These are phyloP conservation scores for Amblyopsis hoosieri DNA, from an alignment of 2,797 vertebrate genomes.

Conservation along the genomic window DNA sequence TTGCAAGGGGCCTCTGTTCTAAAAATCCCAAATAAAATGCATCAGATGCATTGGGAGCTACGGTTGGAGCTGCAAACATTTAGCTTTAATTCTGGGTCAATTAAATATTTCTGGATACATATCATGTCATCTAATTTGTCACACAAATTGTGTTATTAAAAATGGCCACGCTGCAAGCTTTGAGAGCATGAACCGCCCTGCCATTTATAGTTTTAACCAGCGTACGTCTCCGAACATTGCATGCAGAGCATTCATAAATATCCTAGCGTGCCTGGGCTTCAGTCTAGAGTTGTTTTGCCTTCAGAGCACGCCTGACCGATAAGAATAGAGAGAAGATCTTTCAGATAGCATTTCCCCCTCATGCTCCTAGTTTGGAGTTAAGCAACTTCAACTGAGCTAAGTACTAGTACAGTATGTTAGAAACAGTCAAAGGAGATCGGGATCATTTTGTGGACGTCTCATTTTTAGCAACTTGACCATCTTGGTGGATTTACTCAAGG, in stretches of 20 bases:
- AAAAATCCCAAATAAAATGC: constrained; percentile 8
- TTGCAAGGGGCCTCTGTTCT: constrained; percentile 14
- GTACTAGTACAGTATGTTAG: not conserved
- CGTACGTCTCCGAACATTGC: constrained; percentile 30
- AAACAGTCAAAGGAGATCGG: constrained; percentile 29
- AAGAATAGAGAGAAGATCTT: constrained; percentile 50
- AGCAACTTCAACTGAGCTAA: constrained; percentile 21
- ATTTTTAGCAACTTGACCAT: not conserved
- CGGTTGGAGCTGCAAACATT: constrained; percentile 9
- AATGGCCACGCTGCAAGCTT: not conserved
- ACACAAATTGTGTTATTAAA: constrained; percentile 13
- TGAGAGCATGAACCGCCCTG: not conserved
- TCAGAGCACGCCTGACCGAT: constrained; percentile 52
- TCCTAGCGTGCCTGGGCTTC: constrained; percentile 47
- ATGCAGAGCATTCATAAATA: constrained; percentile 56
- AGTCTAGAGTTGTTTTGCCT: constrained; percentile 63
- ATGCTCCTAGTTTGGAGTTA: constrained; percentile 39
- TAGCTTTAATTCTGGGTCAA: constrained; percentile 3
- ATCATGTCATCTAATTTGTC: constrained; percentile 34
- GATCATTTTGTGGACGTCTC: constrained; percentile 21
- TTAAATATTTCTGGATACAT: constrained; percentile 8
- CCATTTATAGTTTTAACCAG: constrained; percentile 9
- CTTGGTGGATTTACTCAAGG: constrained; percentile 12
- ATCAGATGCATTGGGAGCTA: constrained; percentile 1
- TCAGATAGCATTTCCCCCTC: constrained; percentile 40